Conservation (phyloP, 2,113 vertebrate genomes). For the Rattus norvegicus region DNA sequence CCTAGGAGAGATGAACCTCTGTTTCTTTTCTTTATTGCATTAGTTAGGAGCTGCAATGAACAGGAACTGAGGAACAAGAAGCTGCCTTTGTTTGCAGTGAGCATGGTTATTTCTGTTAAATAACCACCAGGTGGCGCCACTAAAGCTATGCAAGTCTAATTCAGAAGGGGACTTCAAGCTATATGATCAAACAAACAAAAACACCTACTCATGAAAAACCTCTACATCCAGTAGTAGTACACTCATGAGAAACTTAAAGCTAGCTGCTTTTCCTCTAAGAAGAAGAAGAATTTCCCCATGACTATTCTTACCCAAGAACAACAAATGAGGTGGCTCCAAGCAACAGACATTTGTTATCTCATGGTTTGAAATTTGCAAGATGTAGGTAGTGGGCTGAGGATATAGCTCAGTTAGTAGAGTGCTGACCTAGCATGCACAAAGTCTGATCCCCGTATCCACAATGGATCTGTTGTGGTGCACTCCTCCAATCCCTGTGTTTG, state of each 20-base stretch:
- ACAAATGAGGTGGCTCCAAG: background rate
- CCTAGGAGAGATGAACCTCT: background rate
- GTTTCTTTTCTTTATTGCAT: background rate
- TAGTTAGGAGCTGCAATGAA: background rate
- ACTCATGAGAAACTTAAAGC: background rate
- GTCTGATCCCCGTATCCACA: background rate
- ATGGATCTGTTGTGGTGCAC: background rate
- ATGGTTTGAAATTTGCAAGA: background rate
- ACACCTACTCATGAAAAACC: background rate
- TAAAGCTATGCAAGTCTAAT: background rate
- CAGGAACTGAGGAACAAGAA: background rate
- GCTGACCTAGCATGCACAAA: background rate
- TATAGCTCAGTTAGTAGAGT: background rate
- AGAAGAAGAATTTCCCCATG: background rate
- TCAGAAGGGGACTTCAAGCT: background rate
- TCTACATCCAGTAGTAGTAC: background rate
- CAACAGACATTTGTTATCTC: background rate
- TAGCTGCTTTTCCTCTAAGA: background rate
- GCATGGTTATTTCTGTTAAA: background rate
- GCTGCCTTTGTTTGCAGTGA: background rate
- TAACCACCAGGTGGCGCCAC: background rate
- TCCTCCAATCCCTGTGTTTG: background rate
- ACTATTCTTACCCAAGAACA: background rate
- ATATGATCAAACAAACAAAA: background rate
- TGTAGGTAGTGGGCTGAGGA: background rate